A percentile compares a stretch with the other conserved stretches of the same genome.
phyloP scores from a whole-genome alignment of 2,797 vertebrate genomes.

The Leucoraja ocellata region DNA sequence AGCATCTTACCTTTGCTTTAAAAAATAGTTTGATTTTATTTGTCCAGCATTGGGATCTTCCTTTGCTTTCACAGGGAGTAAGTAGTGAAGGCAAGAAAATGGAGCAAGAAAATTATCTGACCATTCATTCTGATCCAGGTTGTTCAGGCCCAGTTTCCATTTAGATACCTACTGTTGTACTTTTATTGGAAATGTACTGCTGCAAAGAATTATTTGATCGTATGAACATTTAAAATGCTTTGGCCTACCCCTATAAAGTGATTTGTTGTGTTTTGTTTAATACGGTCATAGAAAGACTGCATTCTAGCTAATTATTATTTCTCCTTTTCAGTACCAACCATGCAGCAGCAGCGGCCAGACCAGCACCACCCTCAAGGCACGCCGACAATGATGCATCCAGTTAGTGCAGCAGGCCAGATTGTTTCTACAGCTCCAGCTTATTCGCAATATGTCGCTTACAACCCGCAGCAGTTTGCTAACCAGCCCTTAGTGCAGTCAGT shows the following conservation, averaged over 20 bases:
- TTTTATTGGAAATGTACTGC: neutral
- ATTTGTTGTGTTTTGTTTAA: neutral
- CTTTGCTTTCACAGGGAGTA: neutral
- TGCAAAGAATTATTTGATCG: neutral
- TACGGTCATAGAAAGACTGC: neutral
- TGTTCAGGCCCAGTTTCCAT: too few species aligned
- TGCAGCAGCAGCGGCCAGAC: constrained; percentile 93
- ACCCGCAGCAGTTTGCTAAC: constrained; percentile 90
- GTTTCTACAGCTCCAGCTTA: constrained; percentile 85
- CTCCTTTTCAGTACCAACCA: constrained; percentile 76
- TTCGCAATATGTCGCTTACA: constrained; percentile 91
- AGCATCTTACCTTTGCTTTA: too few species aligned
- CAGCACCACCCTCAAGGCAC: constrained; percentile 83
- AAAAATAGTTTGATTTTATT: neutral
- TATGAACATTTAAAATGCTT: neutral
- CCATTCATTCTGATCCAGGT: too few species aligned
- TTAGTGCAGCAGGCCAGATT: constrained; percentile 85
- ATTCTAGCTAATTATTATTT: neutral
- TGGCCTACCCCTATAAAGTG: neutral
- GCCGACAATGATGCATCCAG: constrained; percentile 90
- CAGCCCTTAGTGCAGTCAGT: constrained; percentile 92
- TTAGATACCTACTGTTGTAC: neutral
- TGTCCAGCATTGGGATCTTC: neutral
- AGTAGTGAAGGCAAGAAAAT: neutral
- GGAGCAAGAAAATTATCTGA: too few species aligned